Base-by-base conservation (phyloP, 2,888 invertebrate genomes). In the Gortyna flavago region DNA sequence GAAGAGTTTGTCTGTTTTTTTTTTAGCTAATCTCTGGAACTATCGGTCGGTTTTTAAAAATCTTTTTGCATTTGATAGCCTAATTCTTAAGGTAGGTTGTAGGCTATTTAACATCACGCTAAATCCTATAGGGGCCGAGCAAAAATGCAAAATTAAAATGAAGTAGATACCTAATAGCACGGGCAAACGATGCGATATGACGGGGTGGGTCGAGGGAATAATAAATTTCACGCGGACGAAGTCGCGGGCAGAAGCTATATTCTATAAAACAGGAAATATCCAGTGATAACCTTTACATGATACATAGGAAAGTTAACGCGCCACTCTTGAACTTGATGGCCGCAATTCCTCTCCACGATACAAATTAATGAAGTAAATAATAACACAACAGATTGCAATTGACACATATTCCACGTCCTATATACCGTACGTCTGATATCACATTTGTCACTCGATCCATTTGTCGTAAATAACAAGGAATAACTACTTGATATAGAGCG, bases 361-460 rank as follows among this genome's bases (percentile, higher is more conserved):
- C 61, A 51, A 69, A 78, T 69, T 61, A 61, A 72, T 61, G 25
- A 68, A 81, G 81, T 57, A 78, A 77, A 64, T 81, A 71, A 64
- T 68, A 41, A 67, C 32, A 70, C n/a, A 69, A 83, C 61, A 75
- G 71, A 80, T 81, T 73, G 70, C 79, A 81, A 72, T 13, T 90
- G 88, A 89, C 90, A 90, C 81, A 86, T 66, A 87, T 90, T 85
- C 85, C 87, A 86, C 86, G 85, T 71, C 81, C 87, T 81, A 83
- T 65, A 81, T 84, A 71, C n/a, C n/a, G n/a, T n/a, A n/a, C 68
- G 44, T 70, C 35, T 69, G 69, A 32, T 88, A 87, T 78, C 76
- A 68, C 72, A 64, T 76, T 78, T 85, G 81, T 84, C 80, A 78
- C 71, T 68, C 72, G 61, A 48, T 16, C n/a, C 32, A 80, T 70